Base-by-base conservation (phyloP, 2,113 vertebrate species). In the Otolemur garnettii region DNA sequence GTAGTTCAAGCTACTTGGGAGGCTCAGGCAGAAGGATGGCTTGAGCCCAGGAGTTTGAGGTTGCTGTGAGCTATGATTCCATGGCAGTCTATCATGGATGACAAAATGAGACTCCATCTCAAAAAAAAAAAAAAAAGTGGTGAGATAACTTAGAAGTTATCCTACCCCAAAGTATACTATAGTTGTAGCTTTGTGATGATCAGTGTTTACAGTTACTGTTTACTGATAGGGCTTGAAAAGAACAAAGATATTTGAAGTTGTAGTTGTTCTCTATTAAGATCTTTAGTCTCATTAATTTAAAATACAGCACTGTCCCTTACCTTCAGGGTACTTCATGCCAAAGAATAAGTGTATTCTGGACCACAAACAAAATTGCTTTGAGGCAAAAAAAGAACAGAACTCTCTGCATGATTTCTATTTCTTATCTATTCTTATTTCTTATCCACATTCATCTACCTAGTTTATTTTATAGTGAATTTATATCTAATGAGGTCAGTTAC, bases 171-270 rank as follows among this genome's bases (percentile, higher is more conserved):
- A 80, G 6, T 81, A 12, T 33, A 71, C 26, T 93, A 22, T 84
- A 86, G 62, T 80, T 94, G 50, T 69, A 85, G 26, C 45, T 38
- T 90, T 87, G 87, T 35, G 26, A n/a, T 30, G 90, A 78, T n/a
- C 55, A 93, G 9, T 71, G 12, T 77, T 75, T 28, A 21, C 22
- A 45, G 21, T 94, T 93, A 69, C 17, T 42, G 14, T 83, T 77
- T 71, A 64, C 22, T 69, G 59, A 83, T 88, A 88, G 80, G 91
- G 17, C 22, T 59, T 82, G 66, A 45, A 55, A 95, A 94, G 57
- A 79, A 95, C 26, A 94, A 57, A 60, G 59, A 62, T 82, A 72
- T 89, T 91, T 96, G 60, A 93, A 93, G n/a, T 87, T 90, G 24
- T 90, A 87, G 53, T 60, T 22, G 11, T 19, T 92, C 42, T 71